These are phyloP conservation scores for Oreocharis arfaki DNA, from an alignment of 2,113 vertebrate genomes.

Conservation along the genomic window DNA sequence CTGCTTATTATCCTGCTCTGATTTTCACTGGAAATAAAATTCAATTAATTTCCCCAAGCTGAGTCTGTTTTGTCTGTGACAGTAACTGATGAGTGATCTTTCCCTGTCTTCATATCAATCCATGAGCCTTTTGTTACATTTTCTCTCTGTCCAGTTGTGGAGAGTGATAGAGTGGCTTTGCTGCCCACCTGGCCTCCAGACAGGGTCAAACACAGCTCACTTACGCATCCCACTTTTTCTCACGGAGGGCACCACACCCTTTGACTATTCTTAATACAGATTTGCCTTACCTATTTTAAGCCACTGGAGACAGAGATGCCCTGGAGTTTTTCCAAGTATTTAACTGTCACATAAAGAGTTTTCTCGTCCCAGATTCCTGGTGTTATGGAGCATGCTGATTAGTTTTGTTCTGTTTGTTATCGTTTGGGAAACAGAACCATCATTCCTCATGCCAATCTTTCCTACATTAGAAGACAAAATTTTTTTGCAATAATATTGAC, in stretches of 20 bases:
- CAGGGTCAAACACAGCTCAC: background rate
- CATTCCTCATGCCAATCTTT: background rate
- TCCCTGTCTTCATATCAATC: too few relatives aligned
- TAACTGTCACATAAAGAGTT: background rate
- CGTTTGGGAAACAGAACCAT: background rate
- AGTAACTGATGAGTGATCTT: background rate
- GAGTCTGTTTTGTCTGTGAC: background rate
- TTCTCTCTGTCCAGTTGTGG: background rate
- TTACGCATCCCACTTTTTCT: background rate
- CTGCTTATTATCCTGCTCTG: background rate
- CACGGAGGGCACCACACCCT: background rate
- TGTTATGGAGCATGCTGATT: background rate
- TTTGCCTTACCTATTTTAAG: background rate
- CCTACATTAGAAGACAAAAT: background rate
- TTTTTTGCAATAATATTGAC: background rate
- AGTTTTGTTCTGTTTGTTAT: background rate
- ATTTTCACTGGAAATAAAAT: background rate
- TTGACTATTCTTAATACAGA: background rate
- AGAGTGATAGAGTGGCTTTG: background rate
- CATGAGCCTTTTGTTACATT: background rate
- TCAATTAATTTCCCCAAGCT: background rate
- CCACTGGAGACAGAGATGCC: background rate
- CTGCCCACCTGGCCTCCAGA: too few relatives aligned
- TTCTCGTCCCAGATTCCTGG: background rate
- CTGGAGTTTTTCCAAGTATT: background rate